Evolutionary conservation across 2,113 vertebrate genomes (phyloP).

Genomic region (Indicator indicator): DNA sequence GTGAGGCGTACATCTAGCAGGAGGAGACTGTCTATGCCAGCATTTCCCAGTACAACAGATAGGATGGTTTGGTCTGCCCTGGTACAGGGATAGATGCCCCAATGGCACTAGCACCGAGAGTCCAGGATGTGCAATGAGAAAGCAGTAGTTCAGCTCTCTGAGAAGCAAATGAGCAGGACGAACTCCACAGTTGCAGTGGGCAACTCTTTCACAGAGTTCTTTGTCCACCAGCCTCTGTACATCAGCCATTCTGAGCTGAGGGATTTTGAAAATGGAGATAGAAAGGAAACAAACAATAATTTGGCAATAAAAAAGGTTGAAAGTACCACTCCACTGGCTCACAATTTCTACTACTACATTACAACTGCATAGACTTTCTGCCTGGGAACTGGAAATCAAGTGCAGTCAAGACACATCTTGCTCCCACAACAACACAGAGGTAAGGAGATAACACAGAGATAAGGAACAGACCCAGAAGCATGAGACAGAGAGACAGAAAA

Average conservation of each 20-base stretch:
- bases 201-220: neutral
- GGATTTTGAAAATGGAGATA: neutral
- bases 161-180: fast-evolving
- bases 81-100: neutral
- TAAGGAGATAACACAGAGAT: neutral
- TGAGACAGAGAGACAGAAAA: neutral
- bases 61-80: neutral
- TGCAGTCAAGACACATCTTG: neutral
- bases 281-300: neutral
- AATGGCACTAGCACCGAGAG: neutral
- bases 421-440: neutral
- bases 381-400: neutral
- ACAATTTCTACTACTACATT: neutral
- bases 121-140: neutral
- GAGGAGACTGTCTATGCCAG: neutral
- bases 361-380: neutral
- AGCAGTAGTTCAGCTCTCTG: neutral
- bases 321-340: neutral
- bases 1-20: neutral
- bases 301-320: neutral
- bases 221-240: neutral
- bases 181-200: fast-evolving
- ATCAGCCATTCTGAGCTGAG: neutral
- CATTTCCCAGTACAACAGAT: neutral
- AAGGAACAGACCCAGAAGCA: neutral